phyloP scores from a whole-genome alignment of 1,140 invertebrate genomes.

The Lepidurus packardi region DNA sequence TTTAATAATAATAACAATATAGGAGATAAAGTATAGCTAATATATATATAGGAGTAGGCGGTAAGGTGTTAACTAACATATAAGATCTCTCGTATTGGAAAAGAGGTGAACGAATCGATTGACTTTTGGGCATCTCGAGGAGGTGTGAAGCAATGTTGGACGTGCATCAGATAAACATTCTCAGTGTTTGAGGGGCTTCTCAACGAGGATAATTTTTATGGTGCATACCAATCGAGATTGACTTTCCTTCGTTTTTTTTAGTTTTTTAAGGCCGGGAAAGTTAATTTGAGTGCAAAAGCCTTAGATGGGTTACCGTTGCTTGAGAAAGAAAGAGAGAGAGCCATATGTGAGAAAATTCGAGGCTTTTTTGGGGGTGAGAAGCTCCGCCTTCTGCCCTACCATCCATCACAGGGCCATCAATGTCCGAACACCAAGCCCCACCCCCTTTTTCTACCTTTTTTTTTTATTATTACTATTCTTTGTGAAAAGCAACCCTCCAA shows the following conservation, averaged over 20 bases:
- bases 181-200: neutral
- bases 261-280: neutral
- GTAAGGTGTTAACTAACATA: too few relatives aligned
- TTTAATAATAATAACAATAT: too few relatives aligned
- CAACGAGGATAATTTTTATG: neutral
- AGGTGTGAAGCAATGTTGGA: neutral
- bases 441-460: slow-evolving; percentile 8
- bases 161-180: slow-evolving; percentile 15
- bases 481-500: neutral
- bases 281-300: slow-evolving; percentile 5
- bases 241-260: neutral
- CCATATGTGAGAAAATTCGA: neutral
- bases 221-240: slow-evolving; percentile 18
- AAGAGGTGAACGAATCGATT: neutral
- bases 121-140: neutral
- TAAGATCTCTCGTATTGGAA: neutral
- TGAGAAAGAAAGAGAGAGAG: neutral
- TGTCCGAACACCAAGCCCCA: neutral
- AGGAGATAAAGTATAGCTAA: too few relatives aligned
- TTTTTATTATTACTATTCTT: neutral
- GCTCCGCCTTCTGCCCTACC: neutral
- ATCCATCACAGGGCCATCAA: slow-evolving; percentile 9
- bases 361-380: slow-evolving; percentile 8
- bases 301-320: neutral
- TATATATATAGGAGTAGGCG: too few relatives aligned